These are phyloP conservation scores for Macrotus californicus DNA, from an alignment of 2,113 vertebrate species.

Conservation along the genomic window DNA sequence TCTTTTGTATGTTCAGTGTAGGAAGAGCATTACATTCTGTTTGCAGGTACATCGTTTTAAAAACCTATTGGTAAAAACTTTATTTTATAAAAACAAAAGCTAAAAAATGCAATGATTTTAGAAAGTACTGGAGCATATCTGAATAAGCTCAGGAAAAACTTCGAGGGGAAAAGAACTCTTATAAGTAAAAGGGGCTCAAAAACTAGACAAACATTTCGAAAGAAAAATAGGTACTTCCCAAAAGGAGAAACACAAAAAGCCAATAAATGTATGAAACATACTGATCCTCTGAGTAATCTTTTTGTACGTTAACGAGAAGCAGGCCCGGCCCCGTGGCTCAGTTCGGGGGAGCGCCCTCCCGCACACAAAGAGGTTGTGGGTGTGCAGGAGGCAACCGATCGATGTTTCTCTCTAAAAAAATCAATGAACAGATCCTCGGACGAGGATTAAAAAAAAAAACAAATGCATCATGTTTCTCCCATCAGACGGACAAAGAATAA, in stretches of 20 bases:
- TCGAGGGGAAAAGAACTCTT: neutral
- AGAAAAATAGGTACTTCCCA: conserved; percentile 27
- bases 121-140: neutral
- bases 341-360: no score
- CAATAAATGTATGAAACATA: neutral
- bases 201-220: conserved; percentile 22
- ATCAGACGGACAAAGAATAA: conserved; percentile 14
- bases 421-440: no score
- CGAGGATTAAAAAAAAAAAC: neutral
- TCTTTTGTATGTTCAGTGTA: neutral
- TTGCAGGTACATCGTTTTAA: neutral
- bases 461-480: conserved; percentile 22
- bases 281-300: neutral
- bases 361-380: no score
- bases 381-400: no score
- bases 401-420: no score
- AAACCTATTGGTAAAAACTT: neutral
- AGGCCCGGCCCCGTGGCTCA: neutral
- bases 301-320: conserved; percentile 11
- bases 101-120: conserved; percentile 11
- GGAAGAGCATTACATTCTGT: neutral
- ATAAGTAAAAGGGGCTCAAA: neutral
- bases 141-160: conserved; percentile 13
- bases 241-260: conserved; percentile 32
- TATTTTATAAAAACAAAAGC: neutral